Conservation (phyloP, 2,113 vertebrate species). For the Garra rufa region DNA sequence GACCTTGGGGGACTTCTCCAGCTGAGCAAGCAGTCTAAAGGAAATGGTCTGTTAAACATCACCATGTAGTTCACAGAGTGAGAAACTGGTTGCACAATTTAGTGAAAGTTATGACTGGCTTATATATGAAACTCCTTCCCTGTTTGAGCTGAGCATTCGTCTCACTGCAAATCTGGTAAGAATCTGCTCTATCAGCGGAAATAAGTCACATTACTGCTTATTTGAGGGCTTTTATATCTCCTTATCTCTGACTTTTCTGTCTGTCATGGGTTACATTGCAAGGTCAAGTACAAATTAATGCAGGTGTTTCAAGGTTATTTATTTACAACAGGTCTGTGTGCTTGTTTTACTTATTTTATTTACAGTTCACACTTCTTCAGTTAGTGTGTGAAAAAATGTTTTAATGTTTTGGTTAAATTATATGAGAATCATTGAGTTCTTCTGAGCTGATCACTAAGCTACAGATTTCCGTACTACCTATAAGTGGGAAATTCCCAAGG, state of each 20-base stretch:
- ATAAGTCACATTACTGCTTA: constrained; percentile 47
- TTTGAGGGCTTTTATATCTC: constrained; percentile 21
- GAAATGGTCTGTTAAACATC: constrained; percentile 25
- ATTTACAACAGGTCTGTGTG: background rate
- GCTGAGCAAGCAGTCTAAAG: constrained; percentile 14
- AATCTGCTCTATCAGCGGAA: constrained; percentile 48
- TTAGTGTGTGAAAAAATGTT: background rate
- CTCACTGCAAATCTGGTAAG: constrained; percentile 36
- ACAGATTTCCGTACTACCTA: background rate
- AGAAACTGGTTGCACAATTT: background rate
- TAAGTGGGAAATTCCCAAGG: background rate
- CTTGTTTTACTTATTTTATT: background rate
- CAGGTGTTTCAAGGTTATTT: constrained; percentile 19
- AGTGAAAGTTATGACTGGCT: background rate
- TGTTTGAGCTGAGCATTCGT: background rate
- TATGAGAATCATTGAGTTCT: background rate
- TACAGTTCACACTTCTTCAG: background rate
- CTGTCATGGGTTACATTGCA: constrained; percentile 10
- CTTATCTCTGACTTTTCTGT: constrained; percentile 6
- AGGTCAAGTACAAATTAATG: constrained; percentile 16
- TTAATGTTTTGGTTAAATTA: background rate
- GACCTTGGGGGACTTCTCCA: constrained; percentile 7
- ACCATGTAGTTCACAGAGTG: background rate
- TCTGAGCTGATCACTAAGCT: background rate
- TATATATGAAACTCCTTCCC: background rate